phyloP scores from a whole-genome alignment of 1,140 invertebrate species.

The Brachionus koreanus region DNA sequence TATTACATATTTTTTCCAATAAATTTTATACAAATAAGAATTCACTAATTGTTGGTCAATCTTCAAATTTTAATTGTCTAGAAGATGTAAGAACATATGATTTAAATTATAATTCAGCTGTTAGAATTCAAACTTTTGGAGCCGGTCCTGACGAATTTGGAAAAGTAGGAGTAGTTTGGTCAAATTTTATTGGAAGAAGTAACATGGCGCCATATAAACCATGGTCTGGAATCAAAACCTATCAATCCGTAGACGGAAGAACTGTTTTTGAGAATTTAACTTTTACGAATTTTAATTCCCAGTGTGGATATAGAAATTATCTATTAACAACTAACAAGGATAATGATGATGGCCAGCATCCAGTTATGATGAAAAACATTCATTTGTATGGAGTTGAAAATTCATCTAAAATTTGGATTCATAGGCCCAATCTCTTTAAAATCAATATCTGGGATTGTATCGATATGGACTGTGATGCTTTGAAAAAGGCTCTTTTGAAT shows the following conservation, averaged over 20 bases:
- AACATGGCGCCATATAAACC: constrained; percentile 50
- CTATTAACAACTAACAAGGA: neutral
- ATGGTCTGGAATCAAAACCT: constrained; percentile 34
- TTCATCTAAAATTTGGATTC: constrained; percentile 3
- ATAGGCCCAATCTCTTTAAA: constrained; percentile 14
- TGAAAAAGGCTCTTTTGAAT: constrained; percentile 51
- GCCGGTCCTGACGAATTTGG: constrained; percentile 32
- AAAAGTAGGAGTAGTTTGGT: constrained; percentile 46
- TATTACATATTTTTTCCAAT: neutral
- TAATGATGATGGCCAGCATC: constrained; percentile 44
- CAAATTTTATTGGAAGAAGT: constrained; percentile 47
- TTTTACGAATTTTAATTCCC: neutral
- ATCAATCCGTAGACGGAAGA: neutral
- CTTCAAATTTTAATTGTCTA: neutral
- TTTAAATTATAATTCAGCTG: neutral
- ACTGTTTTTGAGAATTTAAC: neutral
- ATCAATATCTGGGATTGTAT: constrained; percentile 44
- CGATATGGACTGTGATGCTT: constrained; percentile 57
- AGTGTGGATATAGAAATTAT: neutral
- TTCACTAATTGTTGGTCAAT: constrained; percentile 1
- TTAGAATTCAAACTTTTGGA: neutral
- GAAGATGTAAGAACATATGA: neutral
- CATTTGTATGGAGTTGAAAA: neutral
- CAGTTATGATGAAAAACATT: neutral
- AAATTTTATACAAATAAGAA: constrained; percentile 17